Evolutionary conservation across 2,113 vertebrate species (phyloP).

Genomic region (Gavialis gangeticus): DNA sequence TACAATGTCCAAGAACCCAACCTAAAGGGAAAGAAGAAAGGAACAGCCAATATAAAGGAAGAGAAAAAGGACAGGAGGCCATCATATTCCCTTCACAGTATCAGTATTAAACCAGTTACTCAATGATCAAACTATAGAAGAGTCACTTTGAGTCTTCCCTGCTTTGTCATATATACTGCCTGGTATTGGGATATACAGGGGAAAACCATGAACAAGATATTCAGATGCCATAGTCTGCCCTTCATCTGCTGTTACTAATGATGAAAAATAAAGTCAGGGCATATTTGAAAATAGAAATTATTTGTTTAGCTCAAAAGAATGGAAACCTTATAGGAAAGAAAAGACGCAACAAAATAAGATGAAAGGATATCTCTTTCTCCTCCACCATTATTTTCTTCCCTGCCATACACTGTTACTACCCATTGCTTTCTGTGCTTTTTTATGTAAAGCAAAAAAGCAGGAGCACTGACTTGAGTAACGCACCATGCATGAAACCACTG

Average conservation of each 20-base stretch:
- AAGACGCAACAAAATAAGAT: not conserved
- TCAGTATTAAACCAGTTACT: conserved; percentile 36
- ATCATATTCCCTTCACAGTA: conserved; percentile 16
- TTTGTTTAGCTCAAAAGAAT: not conserved
- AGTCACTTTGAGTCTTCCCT: conserved; percentile 20
- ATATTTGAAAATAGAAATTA: conserved; percentile 9
- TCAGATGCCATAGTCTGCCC: not conserved
- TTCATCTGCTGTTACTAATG: conserved; percentile 27
- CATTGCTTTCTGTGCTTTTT: not conserved
- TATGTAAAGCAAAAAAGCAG: not conserved
- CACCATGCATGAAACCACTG: conserved; percentile 6
- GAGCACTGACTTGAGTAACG: not conserved
- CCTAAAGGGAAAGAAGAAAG: not conserved
- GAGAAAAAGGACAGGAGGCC: not conserved
- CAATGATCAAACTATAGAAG: conserved; percentile 32
- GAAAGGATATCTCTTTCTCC: not conserved
- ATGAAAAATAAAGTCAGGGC: conserved; percentile 39
- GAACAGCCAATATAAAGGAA: conserved; percentile 34
- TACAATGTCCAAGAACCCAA: conserved; percentile 25
- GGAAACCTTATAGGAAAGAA: not conserved
- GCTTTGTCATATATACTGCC: conserved; percentile 31
- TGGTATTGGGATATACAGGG: conserved; percentile 22
- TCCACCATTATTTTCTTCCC: not conserved
- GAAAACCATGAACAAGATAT: conserved; percentile 46
- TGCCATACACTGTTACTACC: not conserved